Base-by-base conservation (phyloP, 2,797 vertebrate species). In the Bradypus variegatus region DNA sequence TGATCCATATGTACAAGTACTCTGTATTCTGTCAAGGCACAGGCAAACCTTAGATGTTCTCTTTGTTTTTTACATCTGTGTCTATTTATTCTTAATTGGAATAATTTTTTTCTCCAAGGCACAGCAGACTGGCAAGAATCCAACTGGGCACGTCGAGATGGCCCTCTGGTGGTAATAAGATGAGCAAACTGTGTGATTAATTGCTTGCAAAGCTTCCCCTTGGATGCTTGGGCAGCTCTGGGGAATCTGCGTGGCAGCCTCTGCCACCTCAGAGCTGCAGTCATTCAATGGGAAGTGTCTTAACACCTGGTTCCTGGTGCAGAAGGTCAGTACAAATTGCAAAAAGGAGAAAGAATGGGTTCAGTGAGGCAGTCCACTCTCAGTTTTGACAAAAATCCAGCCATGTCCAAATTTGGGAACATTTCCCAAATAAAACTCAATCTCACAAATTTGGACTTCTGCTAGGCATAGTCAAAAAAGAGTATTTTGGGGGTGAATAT, bases 1-100 rank as follows among this genome's bases (percentile, higher is more conserved):
- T 1, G 0, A 4, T 5, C 7, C 5, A 13, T 3, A 23, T 2
- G 4, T 1, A 3, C 31, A 12, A 58, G 13, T 31, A 67, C 13
- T 25, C 79, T 5, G 25, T 31, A 23, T 9, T 7, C 21, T 16
- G 86, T 8, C 23, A 18, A 1, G 8, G 48, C 53, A 36, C 15
- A 55, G 78, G 58, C 27, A 38, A 27, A 78, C 29, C 38, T 72
- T 7, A 23, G 4, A n/a, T 2, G 50, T 11, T 70, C 65, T 48
- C 72, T 81, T 69, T 78, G 31, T 13, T 58, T 64, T 73, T 53
- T 2, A 75, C 12, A 50, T 69, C 23, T 79, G 23, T 19, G 38
- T 58, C 7, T 88, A 2, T 84, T 79, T 88, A 45, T 65, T 10
- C 55, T 36, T 76, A 38, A 19, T 13, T 64, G 60, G 36, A 89